phyloP scores from a whole-genome alignment of 1,140 invertebrate species.

The Sycophila sp. region DNA sequence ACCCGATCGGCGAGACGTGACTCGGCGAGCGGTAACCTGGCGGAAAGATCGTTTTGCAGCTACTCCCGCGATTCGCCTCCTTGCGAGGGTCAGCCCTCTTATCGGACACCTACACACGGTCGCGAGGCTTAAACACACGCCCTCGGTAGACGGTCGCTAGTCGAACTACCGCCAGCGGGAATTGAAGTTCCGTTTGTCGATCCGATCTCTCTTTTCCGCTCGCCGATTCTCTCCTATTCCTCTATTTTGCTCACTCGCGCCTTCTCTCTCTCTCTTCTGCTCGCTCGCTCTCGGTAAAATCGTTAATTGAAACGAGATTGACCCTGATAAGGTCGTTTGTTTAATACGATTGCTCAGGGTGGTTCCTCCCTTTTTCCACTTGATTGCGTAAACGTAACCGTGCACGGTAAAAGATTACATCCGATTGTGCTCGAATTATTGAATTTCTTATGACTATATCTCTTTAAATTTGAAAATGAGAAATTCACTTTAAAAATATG shows the following conservation, averaged over 20 bases:
- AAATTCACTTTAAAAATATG: too few relatives aligned
- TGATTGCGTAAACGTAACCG: too few relatives aligned
- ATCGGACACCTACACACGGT: background rate
- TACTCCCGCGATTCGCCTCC: background rate
- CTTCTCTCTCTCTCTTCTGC: background rate
- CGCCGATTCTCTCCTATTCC: too few relatives aligned
- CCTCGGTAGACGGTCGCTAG: background rate
- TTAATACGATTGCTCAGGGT: slow-evolving; percentile 1
- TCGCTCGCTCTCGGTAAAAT: background rate
- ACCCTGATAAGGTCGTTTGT: slow-evolving; percentile 9
- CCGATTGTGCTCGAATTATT: too few relatives aligned
- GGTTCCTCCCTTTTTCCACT: background rate
- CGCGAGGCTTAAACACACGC: background rate
- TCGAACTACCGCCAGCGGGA: slow-evolving; percentile 7
- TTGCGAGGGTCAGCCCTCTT: background rate
- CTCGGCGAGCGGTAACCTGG: slow-evolving; percentile 38
- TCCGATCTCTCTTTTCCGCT: slow-evolving; percentile 1
- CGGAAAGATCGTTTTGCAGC: slow-evolving; percentile 35
- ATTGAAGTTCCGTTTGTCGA: slow-evolving; percentile 14
- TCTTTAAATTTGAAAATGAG: too few relatives aligned
- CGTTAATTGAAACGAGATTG: slow-evolving; percentile 24
- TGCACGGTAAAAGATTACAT: too few relatives aligned
- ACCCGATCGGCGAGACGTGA: slow-evolving; percentile 47
- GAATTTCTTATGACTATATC: too few relatives aligned
- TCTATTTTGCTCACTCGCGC: too few relatives aligned